Conservation (phyloP, 1,140 invertebrate genomes). For the Aphidius ervi region DNA sequence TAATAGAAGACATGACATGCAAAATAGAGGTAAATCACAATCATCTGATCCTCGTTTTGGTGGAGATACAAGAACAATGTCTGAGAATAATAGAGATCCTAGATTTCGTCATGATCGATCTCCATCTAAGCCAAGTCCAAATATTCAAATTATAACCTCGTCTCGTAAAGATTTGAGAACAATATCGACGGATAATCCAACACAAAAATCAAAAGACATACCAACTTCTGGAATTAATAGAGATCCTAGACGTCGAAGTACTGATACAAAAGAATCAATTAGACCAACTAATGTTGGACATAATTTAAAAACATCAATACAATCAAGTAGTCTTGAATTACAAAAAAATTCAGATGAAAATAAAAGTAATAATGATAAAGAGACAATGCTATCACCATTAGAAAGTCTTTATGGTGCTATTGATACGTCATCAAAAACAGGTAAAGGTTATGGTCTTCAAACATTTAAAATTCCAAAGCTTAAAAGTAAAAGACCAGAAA, state of each 20-base stretch:
- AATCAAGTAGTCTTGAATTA: slow-evolving; percentile 11
- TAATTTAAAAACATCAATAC: slow-evolving; percentile 16
- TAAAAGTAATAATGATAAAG: slow-evolving; percentile 34
- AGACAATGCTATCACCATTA: slow-evolving; percentile 48
- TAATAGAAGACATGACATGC: slow-evolving; percentile 12
- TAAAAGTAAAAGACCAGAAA: slow-evolving; percentile 40
- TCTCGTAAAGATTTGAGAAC: neutral
- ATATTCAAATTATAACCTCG: neutral
- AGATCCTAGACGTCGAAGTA: slow-evolving; percentile 15
- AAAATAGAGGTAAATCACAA: neutral
- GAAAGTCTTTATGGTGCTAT: slow-evolving; percentile 58
- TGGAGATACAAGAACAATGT: slow-evolving; percentile 20
- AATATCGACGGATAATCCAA: slow-evolving; percentile 1
- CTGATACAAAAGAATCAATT: slow-evolving; percentile 17
- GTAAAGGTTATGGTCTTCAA: slow-evolving; percentile 57
- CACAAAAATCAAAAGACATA: slow-evolving; percentile 13
- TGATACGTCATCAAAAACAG: slow-evolving; percentile 44
- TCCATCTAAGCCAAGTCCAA: neutral
- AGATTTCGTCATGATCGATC: slow-evolving; percentile 7
- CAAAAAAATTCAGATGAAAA: slow-evolving; percentile 29
- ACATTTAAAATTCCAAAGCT: slow-evolving; percentile 66
- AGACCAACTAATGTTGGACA: slow-evolving; percentile 19
- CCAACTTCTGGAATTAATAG: slow-evolving; percentile 10
- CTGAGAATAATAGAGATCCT: slow-evolving; percentile 15
- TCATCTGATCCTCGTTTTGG: slow-evolving; percentile 1